Base-by-base conservation (phyloP, 2,797 vertebrate genomes). In the Gallirallus australis region DNA sequence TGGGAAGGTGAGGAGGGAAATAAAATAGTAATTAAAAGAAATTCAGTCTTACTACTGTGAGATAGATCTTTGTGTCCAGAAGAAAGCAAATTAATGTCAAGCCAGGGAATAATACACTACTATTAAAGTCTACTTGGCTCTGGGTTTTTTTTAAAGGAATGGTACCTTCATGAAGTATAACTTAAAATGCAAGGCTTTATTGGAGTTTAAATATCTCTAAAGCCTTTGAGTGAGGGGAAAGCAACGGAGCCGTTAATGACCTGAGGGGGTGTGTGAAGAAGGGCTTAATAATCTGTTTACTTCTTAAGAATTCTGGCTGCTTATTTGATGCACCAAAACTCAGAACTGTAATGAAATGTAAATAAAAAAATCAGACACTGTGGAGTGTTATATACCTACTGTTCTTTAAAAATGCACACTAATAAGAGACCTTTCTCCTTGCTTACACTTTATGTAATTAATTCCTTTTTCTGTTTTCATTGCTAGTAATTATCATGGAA, bases 251-350 rank as follows among this genome's bases (percentile, higher is more conserved):
- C 73, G 94, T 85, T 79, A 53, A 45, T 68, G 35, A 63, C 50
- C 48, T 39, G 19, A 70, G 25, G 23, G 17, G 14, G 15, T 61
- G 8, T 56, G 31, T 80, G 75, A 70, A 70, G 42, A 86, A 42
- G n/a, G 12, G 3, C 59, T 81, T 89, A 82, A 69, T 91, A 80
- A 89, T 71, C 23, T 61, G 4, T 19, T 82, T 93, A 39, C 50
- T 84, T 47, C 24, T 48, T 84, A 70, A 95, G 85, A 57, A 31
- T 64, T 59, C 79, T 75, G 75, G 59, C 72, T 60, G 31, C 47
- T 37, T 90, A 50, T 85, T 64, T 77, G 65, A 39, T 47, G 14
- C 59, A 75, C 77, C 92, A 93, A 95, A 96, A 37, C 37, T 71
- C n/a, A 76, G 27, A 94, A 92, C 47, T 82, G 60, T 76, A 70